Percentiles rank a stretch among this genome's conserved stretches.
Evolutionary conservation across 2,797 vertebrate species (phyloP).

Genomic region (Hipposideros larvatus): DNA sequence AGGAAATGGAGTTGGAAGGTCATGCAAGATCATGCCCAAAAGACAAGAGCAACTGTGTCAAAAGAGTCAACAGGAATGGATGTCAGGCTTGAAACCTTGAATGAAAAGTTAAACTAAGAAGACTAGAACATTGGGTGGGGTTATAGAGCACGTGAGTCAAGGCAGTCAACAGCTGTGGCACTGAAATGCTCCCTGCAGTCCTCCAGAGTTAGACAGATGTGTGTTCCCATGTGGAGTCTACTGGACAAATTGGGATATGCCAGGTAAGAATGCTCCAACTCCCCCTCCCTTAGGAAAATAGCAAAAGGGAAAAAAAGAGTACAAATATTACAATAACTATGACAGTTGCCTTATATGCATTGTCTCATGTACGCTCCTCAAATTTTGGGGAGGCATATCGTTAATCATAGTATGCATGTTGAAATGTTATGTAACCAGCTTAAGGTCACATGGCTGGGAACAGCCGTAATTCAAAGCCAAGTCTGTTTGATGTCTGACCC

Average conservation of each 20-base stretch:
- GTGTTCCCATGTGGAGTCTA: background rate
- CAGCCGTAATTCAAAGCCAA: conserved; percentile 11
- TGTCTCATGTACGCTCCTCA: background rate
- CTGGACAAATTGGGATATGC: background rate
- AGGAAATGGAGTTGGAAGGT: background rate
- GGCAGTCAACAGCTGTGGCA: background rate
- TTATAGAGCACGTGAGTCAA: background rate
- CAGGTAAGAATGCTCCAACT: background rate
- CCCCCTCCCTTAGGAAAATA: background rate
- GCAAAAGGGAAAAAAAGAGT: background rate
- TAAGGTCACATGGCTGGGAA: background rate
- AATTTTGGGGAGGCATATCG: background rate
- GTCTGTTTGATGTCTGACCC: background rate
- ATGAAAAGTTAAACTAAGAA: background rate
- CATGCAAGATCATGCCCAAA: background rate
- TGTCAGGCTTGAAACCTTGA: background rate
- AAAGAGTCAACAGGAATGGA: background rate
- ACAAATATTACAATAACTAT: background rate
- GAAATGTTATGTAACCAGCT: background rate
- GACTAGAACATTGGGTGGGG: background rate
- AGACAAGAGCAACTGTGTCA: background rate
- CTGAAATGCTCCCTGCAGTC: background rate
- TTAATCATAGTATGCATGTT: background rate
- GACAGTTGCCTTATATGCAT: background rate
- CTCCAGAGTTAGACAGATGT: background rate